A percentile compares a stretch with the other conserved stretches of the same genome.
These are phyloP conservation scores for Margaritifera margaritifera DNA, from an alignment of 2,888 invertebrate genomes.

Conservation along the genomic window DNA sequence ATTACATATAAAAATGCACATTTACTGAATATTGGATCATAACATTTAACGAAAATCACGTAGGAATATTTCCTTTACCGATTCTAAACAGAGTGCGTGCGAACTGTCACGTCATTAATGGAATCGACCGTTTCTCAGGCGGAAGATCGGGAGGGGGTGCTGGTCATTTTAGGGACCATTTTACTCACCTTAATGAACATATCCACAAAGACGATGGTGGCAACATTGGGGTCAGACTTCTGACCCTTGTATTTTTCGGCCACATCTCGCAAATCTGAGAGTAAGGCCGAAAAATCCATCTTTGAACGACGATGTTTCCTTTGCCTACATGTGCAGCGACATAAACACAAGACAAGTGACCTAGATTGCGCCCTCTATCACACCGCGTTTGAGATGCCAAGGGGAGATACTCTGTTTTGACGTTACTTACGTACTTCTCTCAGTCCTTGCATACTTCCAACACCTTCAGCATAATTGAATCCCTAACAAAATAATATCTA, in stretches of 20 bases:
- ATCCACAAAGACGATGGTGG: constrained; percentile 49
- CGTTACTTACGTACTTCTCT: too few species aligned
- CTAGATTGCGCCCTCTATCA: too few species aligned
- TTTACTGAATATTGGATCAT: too few species aligned
- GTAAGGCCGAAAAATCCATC: constrained; percentile 58
- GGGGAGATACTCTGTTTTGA: too few species aligned
- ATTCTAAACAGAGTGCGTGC: constrained; percentile 47
- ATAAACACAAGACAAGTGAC: constrained; percentile 44
- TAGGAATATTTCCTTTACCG: too few species aligned
- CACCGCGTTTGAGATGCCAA: too few species aligned
- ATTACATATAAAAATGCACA: too few species aligned
- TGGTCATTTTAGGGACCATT: constrained; percentile 22
- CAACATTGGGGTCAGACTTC: constrained; percentile 43
- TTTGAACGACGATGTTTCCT: constrained; percentile 20
- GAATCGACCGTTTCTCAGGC: constrained; percentile 15
- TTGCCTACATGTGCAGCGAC: constrained; percentile 45
- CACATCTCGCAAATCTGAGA: constrained; percentile 55
- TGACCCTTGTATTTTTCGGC: constrained; percentile 53
- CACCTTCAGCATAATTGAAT: too few species aligned
- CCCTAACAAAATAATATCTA: too few species aligned
- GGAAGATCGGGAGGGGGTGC: constrained; percentile 25
- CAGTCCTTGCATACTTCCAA: too few species aligned
- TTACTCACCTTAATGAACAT: constrained; percentile 51
- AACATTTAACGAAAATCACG: too few species aligned
- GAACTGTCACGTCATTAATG: constrained; percentile 37